Base-by-base conservation (phyloP, 2,888 invertebrate species). In the Pyrrhopygopsis socrates region DNA sequence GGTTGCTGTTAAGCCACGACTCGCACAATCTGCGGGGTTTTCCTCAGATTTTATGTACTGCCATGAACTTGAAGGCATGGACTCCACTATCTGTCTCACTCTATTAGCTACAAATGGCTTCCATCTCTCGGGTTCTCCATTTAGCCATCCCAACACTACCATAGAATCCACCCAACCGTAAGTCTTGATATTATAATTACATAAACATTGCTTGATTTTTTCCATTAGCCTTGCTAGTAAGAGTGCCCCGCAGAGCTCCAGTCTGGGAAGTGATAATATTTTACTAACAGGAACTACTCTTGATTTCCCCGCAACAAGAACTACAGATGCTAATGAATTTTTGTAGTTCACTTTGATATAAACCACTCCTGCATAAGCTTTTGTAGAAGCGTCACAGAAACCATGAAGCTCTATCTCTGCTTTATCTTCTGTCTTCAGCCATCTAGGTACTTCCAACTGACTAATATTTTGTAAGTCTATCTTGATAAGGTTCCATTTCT, bases 61-160 rank as follows among this genome's bases (percentile, higher is more conserved):
- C 34, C 34, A 34, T 34, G 34, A 34, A 34, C 11, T 8, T 34
- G 34, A 34, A 34, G 34, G 34, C 41, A 45, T 45, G 41, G 41
- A 45, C 50, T 50, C n/a, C n/a, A n/a, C n/a, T n/a, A 50, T 50
- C 50, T 50, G 50, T n/a, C n/a, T 50, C 8, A 50, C 50, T n/a
- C 50, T 50, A n/a, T 50, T 50, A 50, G 50, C 50, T 3, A 50
- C 50, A 50, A 50, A 50, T 13, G 50, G 34, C 68, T 50, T 22
- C 65, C 45, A 65, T 54, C 50, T 65, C 67, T 68, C 24, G 18
- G 30, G 50, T 65, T 50, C 67, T 68, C 54, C 68, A 68, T 24
- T 74, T 22, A 54, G 74, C 50, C 34, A 50, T 50, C 50, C 50
- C 50, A 50, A n/a, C n/a, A 50, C 50, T n/a, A 50, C 50, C 50